Percentiles rank a stretch among this genome's conserved stretches.
Conservation (phyloP, 2,888 invertebrate genomes). For the Chironomus tentans region DNA sequence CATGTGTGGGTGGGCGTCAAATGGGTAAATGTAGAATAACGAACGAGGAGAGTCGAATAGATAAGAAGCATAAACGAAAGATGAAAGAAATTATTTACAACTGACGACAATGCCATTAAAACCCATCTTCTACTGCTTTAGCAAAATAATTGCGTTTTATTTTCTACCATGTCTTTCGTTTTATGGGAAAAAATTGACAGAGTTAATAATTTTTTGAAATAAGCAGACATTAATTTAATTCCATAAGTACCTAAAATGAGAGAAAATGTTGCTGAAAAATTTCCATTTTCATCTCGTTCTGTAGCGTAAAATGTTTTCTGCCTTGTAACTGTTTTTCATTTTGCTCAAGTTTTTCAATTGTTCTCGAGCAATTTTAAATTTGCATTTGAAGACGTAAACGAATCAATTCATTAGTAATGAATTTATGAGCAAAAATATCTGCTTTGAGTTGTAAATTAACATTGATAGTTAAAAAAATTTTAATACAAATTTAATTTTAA, state of each 20-base stretch:
- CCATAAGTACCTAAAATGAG: too few species aligned
- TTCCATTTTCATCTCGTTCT: too few species aligned
- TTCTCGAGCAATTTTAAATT: neutral
- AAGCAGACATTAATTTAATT: too few species aligned
- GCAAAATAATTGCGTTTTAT: constrained; percentile 18
- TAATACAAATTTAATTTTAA: too few species aligned
- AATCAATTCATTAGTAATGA: too few species aligned
- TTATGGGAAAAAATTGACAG: neutral
- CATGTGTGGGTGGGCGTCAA: neutral
- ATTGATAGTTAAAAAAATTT: too few species aligned
- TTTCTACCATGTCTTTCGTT: neutral
- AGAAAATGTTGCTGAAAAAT: too few species aligned
- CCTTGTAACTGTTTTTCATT: neutral
- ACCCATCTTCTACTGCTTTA: constrained; percentile 8
- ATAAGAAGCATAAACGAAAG: neutral
- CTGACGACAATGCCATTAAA: constrained; percentile 25
- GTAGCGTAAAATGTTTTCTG: neutral
- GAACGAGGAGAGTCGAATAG: neutral
- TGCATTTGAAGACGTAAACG: too few species aligned
- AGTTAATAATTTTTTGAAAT: neutral
- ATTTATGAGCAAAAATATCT: too few species aligned
- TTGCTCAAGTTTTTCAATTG: neutral
- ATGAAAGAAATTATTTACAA: constrained; percentile 27
- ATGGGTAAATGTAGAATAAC: neutral
- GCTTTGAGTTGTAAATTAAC: too few species aligned